phyloP scores from a whole-genome alignment of 2,888 invertebrate species.

The Spisula solida region DNA sequence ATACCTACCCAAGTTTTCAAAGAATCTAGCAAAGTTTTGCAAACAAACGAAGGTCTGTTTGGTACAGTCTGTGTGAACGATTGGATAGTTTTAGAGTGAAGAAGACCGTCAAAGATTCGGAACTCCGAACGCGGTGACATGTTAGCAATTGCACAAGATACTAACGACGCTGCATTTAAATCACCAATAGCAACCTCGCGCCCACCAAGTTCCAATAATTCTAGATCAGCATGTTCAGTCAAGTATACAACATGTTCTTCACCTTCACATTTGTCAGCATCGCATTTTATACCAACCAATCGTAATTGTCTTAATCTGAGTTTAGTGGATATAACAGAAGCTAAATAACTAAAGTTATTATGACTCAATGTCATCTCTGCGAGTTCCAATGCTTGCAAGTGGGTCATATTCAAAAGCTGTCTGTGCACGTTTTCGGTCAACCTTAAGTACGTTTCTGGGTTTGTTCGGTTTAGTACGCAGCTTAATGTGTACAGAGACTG shows the following conservation, averaged over 20 bases:
- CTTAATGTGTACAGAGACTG: not conserved
- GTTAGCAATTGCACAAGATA: not conserved
- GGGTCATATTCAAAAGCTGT: constrained; percentile 26
- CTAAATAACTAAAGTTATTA: not conserved
- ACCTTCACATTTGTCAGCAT: constrained; percentile 20
- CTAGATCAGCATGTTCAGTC: not conserved
- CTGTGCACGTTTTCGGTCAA: not conserved
- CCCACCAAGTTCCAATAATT: constrained; percentile 29
- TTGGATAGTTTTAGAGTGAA: not conserved
- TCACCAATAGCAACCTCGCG: constrained; percentile 13
- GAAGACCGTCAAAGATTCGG: constrained; percentile 3
- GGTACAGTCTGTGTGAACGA: constrained; percentile 18
- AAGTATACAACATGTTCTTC: constrained; percentile 30
- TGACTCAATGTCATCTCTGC: constrained; percentile 13
- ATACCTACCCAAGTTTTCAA: constrained; percentile 4
- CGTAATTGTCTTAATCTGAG: not conserved
- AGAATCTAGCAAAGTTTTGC: not conserved
- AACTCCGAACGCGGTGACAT: constrained; percentile 1
- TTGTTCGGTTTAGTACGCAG: not conserved
- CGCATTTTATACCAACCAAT: constrained; percentile 2
- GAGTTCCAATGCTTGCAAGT: constrained; percentile 17
- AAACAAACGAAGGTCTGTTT: constrained; percentile 19
- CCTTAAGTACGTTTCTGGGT: not conserved
- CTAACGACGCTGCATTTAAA: not conserved
- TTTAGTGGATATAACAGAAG: not conserved